A percentile compares a stretch with the other conserved stretches of the same genome.
These are phyloP conservation scores for Heliconius hewitsoni DNA, from an alignment of 1,140 invertebrate species.

Conservation along the genomic window DNA sequence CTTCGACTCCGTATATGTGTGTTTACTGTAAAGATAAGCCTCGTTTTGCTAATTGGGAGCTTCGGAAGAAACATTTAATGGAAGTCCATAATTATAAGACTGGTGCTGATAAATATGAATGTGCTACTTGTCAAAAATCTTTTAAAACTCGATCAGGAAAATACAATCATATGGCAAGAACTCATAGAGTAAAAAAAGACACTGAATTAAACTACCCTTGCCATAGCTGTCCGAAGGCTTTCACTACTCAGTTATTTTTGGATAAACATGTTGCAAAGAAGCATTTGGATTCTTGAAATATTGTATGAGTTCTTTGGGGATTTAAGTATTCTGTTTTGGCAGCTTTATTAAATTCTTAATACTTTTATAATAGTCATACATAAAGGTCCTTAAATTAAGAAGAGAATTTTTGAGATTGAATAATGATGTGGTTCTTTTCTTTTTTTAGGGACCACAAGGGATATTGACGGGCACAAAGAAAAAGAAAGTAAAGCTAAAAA, in stretches of 20 bases:
- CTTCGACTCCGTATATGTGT: constrained; percentile 67
- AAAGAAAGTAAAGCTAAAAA: constrained; percentile 74
- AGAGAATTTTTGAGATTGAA: constrained; percentile 45
- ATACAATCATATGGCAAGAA: constrained; percentile 72
- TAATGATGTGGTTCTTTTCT: constrained; percentile 74
- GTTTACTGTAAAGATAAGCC: constrained; percentile 71
- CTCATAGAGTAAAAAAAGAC: constrained; percentile 67
- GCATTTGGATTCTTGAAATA: constrained; percentile 53
- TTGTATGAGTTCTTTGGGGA: not conserved
- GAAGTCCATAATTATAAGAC: constrained; percentile 71
- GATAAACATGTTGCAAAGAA: constrained; percentile 74
- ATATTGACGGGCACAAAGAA: constrained; percentile 62
- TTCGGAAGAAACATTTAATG: constrained; percentile 66
- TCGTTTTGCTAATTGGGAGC: constrained; percentile 70
- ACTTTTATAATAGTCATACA: not conserved
- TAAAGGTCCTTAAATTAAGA: constrained; percentile 22
- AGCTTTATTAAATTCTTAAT: not conserved
- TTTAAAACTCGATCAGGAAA: constrained; percentile 75
- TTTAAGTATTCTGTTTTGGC: not conserved
- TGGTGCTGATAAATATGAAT: constrained; percentile 68
- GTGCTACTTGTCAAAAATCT: constrained; percentile 64
- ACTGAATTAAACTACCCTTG: constrained; percentile 66
- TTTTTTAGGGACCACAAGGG: constrained; percentile 75
- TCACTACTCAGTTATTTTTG: constrained; percentile 70
- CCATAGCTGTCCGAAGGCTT: constrained; percentile 65